Evolutionary conservation across 2,888 invertebrate species (phyloP).

Genomic region (Julus scandinavius): DNA sequence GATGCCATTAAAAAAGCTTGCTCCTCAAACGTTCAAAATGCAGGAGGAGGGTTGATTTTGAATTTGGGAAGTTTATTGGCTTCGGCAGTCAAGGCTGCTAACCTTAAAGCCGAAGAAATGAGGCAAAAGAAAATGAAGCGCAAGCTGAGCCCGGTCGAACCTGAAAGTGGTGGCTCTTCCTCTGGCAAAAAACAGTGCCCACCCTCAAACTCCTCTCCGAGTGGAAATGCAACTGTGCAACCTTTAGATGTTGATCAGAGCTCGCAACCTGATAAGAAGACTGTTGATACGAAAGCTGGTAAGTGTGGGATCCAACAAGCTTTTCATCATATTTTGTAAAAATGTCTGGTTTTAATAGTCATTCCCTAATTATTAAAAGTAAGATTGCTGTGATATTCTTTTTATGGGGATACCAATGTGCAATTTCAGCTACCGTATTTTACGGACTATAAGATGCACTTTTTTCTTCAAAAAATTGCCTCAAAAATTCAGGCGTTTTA

Average conservation of each 20-base stretch:
- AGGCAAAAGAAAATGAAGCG: slow-evolving; percentile 57
- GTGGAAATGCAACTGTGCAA: not conserved
- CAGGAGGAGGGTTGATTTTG: slow-evolving; percentile 57
- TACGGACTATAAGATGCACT: no score
- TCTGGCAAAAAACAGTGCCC: slow-evolving; percentile 26
- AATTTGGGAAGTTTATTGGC: slow-evolving; percentile 59
- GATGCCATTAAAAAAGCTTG: not conserved
- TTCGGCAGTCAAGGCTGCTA: slow-evolving; percentile 57
- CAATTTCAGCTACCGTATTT: not conserved
- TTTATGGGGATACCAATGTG: no score
- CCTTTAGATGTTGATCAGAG: not conserved
- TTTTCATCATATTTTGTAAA: no score
- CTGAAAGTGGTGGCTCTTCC: not conserved
- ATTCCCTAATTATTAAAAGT: no score
- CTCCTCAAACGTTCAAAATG: slow-evolving; percentile 30
- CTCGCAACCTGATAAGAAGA: not conserved
- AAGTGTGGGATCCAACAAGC: not conserved
- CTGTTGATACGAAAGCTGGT: not conserved
- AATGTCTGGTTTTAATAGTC: no score
- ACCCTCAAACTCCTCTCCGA: not conserved
- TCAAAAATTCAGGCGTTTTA: no score
- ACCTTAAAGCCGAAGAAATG: slow-evolving; percentile 57
- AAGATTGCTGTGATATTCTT: no score
- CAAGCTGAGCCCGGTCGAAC: slow-evolving; percentile 53
- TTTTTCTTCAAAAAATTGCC: no score